Evolutionary conservation across 1,140 invertebrate species (phyloP).

Genomic region (Cataglyphis hispanica): DNA sequence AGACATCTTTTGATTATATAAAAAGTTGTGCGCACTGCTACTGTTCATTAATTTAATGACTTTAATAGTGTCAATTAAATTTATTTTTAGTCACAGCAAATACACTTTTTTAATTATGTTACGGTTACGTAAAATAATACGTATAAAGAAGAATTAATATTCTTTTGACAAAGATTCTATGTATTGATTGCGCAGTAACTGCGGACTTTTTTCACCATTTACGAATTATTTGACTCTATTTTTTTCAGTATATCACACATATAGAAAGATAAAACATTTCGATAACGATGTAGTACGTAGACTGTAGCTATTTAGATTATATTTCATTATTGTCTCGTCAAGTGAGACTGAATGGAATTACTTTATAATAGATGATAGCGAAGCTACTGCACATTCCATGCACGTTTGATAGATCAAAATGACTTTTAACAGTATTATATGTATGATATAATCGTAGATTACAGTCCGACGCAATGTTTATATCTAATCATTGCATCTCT

Average conservation of each 20-base stretch:
- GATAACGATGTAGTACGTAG: slow-evolving; percentile 20
- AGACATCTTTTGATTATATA: background rate
- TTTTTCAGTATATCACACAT: slow-evolving; percentile 28
- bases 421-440: slow-evolving; percentile 52
- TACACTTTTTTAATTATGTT: too few species aligned
- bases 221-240: slow-evolving; percentile 52
- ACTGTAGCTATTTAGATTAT: slow-evolving; percentile 33
- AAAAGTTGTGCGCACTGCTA: background rate
- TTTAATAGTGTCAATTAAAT: background rate
- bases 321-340: slow-evolving; percentile 49
- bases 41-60: background rate
- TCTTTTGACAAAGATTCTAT: background rate
- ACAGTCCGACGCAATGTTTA: slow-evolving; percentile 35
- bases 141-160: too few species aligned
- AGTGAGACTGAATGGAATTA: slow-evolving; percentile 14
- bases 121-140: too few species aligned
- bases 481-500: slow-evolving; percentile 38
- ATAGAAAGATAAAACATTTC: slow-evolving; percentile 50
- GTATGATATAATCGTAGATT: slow-evolving; percentile 54
- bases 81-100: background rate
- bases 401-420: slow-evolving; percentile 56
- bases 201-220: slow-evolving; percentile 66
- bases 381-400: slow-evolving; percentile 72
- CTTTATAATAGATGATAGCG: slow-evolving; percentile 60
- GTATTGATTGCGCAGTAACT: slow-evolving; percentile 58